These are phyloP conservation scores for Synergus itoensis DNA, from an alignment of 2,888 invertebrate genomes.

Conservation along the genomic window DNA sequence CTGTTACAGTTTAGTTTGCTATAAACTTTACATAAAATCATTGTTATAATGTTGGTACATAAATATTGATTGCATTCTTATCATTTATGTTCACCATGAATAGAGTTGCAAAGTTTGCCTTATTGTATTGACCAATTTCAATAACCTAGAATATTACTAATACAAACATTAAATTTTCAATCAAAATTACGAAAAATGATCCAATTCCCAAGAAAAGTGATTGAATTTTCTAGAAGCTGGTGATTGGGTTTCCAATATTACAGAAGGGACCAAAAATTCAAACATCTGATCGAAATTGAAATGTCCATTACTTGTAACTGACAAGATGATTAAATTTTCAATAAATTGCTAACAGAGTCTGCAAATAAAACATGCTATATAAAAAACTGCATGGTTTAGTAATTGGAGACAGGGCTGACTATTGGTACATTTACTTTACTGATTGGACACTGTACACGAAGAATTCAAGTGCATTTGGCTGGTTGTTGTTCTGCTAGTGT, in stretches of 20 bases:
- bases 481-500: conserved; percentile 20
- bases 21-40: not conserved
- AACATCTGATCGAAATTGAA: not conserved
- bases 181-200: not conserved
- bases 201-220: not conserved
- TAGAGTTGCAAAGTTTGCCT: not conserved
- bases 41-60: not conserved
- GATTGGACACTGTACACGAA: not conserved
- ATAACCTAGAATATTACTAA: not conserved
- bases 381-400: not conserved
- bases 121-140: not conserved
- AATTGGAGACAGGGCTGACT: not conserved
- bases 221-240: too few relatives aligned
- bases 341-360: not conserved
- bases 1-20: not conserved
- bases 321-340: not conserved
- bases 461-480: conserved; percentile 12
- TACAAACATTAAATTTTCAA: not conserved
- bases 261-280: not conserved
- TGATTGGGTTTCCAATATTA: not conserved
- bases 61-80: not conserved
- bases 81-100: not conserved
- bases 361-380: not conserved
- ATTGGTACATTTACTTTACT: conserved; percentile 3
- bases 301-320: not conserved